These are phyloP conservation scores for Littorina saxatilis DNA, from an alignment of 1,140 invertebrate genomes.

Conservation along the genomic window DNA sequence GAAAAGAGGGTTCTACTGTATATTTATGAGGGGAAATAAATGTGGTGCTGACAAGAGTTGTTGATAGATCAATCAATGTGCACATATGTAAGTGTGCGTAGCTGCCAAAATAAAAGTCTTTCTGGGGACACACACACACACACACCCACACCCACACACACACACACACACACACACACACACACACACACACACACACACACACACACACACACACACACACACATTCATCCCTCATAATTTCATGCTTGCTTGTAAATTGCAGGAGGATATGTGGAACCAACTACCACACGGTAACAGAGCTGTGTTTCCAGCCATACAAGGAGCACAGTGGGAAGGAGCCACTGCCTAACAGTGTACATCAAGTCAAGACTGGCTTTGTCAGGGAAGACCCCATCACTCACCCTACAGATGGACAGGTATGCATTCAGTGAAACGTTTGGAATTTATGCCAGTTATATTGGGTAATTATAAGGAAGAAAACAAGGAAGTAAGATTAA, in stretches of 20 bases:
- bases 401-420: slow-evolving; percentile 62
- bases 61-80: not conserved
- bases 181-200: not conserved
- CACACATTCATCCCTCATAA: too few relatives aligned
- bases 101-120: slow-evolving; percentile 59
- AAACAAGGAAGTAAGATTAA: too few relatives aligned
- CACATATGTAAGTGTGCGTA: not conserved
- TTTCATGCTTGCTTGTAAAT: not conserved
- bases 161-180: not conserved
- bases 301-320: slow-evolving; percentile 61
- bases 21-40: not conserved
- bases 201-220: not conserved
- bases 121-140: slow-evolving; percentile 37
- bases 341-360: slow-evolving; percentile 63
- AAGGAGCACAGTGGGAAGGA: slow-evolving; percentile 34
- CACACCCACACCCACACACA: slow-evolving; percentile 6
- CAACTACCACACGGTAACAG: slow-evolving; percentile 71
- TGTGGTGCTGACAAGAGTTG: too few relatives aligned
- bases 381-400: slow-evolving; percentile 67
- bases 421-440: too few relatives aligned
- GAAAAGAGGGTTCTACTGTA: not conserved
- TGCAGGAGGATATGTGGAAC: slow-evolving; percentile 69
- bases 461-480: too few relatives aligned
- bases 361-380: slow-evolving; percentile 70
- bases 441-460: too few relatives aligned